phyloP scores from a whole-genome alignment of 2,888 invertebrate species.

The Crocallis elinguaria region DNA sequence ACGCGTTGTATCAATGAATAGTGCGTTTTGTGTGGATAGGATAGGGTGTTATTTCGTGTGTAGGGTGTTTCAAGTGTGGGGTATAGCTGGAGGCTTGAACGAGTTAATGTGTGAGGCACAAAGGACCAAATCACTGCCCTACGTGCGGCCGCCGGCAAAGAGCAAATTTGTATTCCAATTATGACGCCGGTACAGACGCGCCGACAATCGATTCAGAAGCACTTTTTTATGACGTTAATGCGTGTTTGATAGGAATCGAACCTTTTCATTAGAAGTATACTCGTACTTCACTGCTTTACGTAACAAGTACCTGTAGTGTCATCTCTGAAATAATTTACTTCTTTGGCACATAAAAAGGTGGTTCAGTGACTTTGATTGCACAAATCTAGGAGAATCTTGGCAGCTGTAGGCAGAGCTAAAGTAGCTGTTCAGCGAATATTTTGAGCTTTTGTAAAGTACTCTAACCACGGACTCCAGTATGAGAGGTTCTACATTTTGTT shows the following conservation, averaged over 20 bases:
- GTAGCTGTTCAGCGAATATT: no score
- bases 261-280: not conserved
- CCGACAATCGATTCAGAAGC: slow-evolving; percentile 48
- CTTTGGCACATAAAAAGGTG: no score
- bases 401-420: no score
- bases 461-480: no score
- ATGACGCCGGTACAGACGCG: slow-evolving; percentile 64
- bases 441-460: no score
- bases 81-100: slow-evolving; percentile 73
- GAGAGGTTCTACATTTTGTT: no score
- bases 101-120: slow-evolving; percentile 84
- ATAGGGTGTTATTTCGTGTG: slow-evolving; percentile 55
- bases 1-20: slow-evolving; percentile 17
- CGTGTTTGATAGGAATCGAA: not conserved
- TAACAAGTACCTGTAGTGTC: no score
- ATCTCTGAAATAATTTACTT: no score
- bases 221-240: slow-evolving; percentile 28
- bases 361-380: no score
- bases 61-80: slow-evolving; percentile 49
- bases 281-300: no score
- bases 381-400: no score
- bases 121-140: slow-evolving; percentile 83
- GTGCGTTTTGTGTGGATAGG: slow-evolving; percentile 33
- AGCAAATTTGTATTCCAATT: slow-evolving; percentile 84
- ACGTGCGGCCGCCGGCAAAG: slow-evolving; percentile 74